Percentiles rank a stretch among this genome's conserved stretches.
Evolutionary conservation across 2,797 vertebrate genomes (phyloP).

Genomic region (Hozukius guyotensis): DNA sequence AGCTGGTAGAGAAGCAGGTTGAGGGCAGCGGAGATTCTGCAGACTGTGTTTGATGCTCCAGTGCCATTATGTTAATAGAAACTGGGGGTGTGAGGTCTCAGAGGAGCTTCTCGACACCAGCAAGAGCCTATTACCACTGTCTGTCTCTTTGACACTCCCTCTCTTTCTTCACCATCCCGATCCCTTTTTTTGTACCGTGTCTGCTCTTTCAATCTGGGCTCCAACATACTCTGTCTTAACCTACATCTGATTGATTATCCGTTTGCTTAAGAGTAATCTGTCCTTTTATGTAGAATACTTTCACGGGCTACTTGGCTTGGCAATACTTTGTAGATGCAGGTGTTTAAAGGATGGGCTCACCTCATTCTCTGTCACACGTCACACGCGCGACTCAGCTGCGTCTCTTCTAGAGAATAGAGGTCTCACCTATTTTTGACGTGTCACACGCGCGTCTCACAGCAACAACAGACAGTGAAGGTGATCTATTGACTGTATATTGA

Average conservation of each 20-base stretch:
- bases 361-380: not conserved
- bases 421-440: too few species aligned
- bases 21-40: conserved; percentile 23
- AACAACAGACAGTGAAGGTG: too few species aligned
- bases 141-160: conserved; percentile 29
- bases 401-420: too few species aligned
- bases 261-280: not conserved
- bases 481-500: too few species aligned
- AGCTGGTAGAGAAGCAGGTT: not conserved
- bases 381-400: too few species aligned
- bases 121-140: conserved; percentile 44
- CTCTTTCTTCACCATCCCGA: not conserved
- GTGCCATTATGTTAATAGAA: conserved; percentile 57
- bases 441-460: too few species aligned
- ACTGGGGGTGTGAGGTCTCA: conserved; percentile 47
- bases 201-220: not conserved
- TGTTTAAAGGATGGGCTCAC: not conserved
- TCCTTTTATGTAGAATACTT: not conserved
- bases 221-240: not conserved
- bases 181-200: not conserved
- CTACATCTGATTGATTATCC: not conserved
- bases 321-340: not conserved
- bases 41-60: conserved; percentile 44
- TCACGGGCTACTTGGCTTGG: not conserved
- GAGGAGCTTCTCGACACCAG: conserved; percentile 53